These are phyloP conservation scores for Embidobia sp. DNA, from an alignment of 2,888 invertebrate genomes.

Conservation along the genomic window DNA sequence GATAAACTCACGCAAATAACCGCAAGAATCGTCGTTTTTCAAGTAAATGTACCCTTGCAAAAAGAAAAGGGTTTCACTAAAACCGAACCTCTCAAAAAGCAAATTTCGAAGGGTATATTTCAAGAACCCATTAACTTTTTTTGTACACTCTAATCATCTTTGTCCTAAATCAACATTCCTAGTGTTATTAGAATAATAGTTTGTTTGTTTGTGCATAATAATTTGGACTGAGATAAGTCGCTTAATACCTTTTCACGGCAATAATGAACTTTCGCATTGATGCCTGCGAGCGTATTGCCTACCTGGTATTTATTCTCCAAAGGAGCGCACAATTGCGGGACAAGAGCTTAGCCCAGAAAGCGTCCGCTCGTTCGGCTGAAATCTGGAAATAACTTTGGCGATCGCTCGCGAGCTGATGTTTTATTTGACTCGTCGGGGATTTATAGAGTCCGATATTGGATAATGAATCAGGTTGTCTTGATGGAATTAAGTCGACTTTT, in stretches of 20 bases:
- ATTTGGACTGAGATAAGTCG: constrained; percentile 13
- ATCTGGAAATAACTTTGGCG: constrained; percentile 18
- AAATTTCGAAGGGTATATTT: background rate
- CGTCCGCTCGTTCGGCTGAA: background rate
- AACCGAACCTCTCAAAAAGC: no score
- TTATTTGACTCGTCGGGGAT: constrained; percentile 77
- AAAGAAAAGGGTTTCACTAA: no score
- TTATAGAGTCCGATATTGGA: constrained; percentile 80
- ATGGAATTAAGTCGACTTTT: constrained; percentile 78
- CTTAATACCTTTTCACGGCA: constrained; percentile 26
- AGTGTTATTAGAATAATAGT: background rate
- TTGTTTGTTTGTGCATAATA: constrained; percentile 23
- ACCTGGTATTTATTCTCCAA: constrained; percentile 16
- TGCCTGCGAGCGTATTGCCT: background rate
- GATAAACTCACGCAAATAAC: no score
- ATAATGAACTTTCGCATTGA: constrained; percentile 8
- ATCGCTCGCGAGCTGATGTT: constrained; percentile 71
- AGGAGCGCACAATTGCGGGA: no score
- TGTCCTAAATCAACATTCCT: constrained; percentile 34
- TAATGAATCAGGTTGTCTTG: constrained; percentile 81
- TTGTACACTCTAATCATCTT: background rate
- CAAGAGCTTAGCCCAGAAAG: no score
- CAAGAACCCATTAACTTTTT: constrained; percentile 16
- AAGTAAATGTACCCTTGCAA: no score
- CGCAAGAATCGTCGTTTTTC: no score